phyloP scores from a whole-genome alignment of 2,797 vertebrate genomes.

The Cichlasoma orientale region DNA sequence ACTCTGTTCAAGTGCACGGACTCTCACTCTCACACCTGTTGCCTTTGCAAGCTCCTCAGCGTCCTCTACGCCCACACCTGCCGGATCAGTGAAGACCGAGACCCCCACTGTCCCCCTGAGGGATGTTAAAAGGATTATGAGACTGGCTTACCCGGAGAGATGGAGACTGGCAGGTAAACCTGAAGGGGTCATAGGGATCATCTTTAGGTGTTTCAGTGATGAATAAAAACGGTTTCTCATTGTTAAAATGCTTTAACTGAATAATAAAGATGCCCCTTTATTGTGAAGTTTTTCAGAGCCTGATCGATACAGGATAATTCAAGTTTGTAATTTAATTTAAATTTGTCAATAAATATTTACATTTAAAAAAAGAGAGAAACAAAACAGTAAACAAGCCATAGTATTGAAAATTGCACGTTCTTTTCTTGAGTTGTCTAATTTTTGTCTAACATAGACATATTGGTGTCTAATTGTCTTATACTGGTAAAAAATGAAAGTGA shows the following conservation, averaged over 20 bases:
- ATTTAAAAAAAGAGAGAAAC: no score
- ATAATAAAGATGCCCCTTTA: background rate
- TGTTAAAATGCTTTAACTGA: background rate
- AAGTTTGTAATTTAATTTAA: no score
- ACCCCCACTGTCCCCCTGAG: conserved; percentile 58
- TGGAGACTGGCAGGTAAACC: conserved; percentile 86
- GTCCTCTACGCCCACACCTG: conserved; percentile 43
- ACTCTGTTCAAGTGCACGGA: conserved; percentile 32
- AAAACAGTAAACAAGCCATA: no score
- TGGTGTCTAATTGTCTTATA: no score
- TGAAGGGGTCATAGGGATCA: background rate
- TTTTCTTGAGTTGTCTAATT: no score
- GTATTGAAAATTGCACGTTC: no score
- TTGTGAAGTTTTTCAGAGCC: background rate
- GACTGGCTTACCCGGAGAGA: conserved; percentile 86
- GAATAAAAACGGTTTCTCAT: background rate
- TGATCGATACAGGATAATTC: background rate
- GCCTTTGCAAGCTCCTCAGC: conserved; percentile 74
- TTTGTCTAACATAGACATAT: no score
- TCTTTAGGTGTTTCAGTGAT: background rate
- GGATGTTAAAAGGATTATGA: conserved; percentile 83
- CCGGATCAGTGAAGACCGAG: conserved; percentile 32
- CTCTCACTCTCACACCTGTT: conserved; percentile 51
- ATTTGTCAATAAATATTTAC: no score
- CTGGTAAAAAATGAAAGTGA: no score